A percentile compares a stretch with the other conserved stretches of the same genome.
Evolutionary conservation across 2,113 vertebrate genomes (phyloP).

Genomic region (Lanius ludovicianus): DNA sequence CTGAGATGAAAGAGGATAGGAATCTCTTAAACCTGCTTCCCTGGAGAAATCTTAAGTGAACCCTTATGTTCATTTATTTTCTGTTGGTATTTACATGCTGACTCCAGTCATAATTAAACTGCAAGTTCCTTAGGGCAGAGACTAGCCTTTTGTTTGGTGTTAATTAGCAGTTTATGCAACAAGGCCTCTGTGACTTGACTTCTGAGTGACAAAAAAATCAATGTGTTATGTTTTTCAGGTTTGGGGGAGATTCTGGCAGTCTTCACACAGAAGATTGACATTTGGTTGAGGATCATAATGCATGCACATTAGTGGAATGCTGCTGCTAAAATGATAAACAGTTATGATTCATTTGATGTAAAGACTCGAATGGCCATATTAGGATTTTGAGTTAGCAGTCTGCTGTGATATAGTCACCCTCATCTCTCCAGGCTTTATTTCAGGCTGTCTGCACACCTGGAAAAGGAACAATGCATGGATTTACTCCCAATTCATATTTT

Average conservation of each 20-base stretch:
- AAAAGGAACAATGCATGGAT: not conserved
- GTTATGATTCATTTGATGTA: not conserved
- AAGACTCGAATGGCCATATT: not conserved
- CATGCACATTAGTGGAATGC: not conserved
- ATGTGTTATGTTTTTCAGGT: constrained; percentile 18
- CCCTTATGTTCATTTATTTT: constrained; percentile 34
- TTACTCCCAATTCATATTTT: not conserved
- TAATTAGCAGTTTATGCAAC: constrained; percentile 56
- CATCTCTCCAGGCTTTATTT: not conserved
- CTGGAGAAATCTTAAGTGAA: constrained; percentile 37
- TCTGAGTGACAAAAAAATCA: constrained; percentile 9
- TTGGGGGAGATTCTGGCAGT: not conserved
- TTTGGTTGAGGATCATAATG: not conserved
- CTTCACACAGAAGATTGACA: not conserved
- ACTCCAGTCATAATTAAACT: constrained; percentile 41
- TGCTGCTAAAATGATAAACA: constrained; percentile 23
- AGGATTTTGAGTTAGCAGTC: not conserved
- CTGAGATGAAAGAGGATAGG: not conserved
- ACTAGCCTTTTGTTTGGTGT: constrained; percentile 29
- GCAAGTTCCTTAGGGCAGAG: constrained; percentile 40
- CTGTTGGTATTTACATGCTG: constrained; percentile 7
- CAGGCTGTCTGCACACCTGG: not conserved
- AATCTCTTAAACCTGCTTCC: constrained; percentile 13
- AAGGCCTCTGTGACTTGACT: constrained; percentile 3
- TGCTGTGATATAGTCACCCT: not conserved